Base-by-base conservation (phyloP, 53 echinoderm and acorn worm species). In the Apostichopus leukothele region DNA sequence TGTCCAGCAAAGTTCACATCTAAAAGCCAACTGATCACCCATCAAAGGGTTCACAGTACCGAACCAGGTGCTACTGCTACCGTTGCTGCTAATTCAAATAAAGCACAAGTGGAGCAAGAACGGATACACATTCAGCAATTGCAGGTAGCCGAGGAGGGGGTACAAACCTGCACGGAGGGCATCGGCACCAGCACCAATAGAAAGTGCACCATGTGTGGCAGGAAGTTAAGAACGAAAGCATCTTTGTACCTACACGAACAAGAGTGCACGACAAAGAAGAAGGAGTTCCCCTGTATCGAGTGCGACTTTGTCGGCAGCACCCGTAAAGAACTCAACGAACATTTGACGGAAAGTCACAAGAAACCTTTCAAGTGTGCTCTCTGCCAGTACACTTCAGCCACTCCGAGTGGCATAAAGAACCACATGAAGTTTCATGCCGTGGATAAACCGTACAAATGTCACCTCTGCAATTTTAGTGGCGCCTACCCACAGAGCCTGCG, bases 381-480 rank as follows among this genome's bases (percentile, higher is more conserved):
- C 59, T 97, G 95, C 54, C 84, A 93, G 76, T 95, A 97, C 80
- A 91, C 91, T 21, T 93, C 95, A 54, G 94, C 94, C 7, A 93
- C 95, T n/a, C 90, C 91, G 16, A 97, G 91, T 85, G 98, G 98
- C 14, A 92, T 97, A 74, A 95, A 95, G 88, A 97, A 97, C 84
- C 98, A 97, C 86, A 97, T 95, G 98, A 97, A 97, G 89, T 97
- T 97, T 73, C 98, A 97, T 89, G 89, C 93, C 75, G 89, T 89
- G 8, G 98, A 95, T 73, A 92, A 93, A 76, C 98, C 95, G 9
- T 95, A 97, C 91, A 97, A 97, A 92, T 97, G 98, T 80, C 88
- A 91, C 8, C 76, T 90, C 22, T 97, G 98, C 88, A 93, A 93
- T 81, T 97, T 94, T 83, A 90, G 93, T 16, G 98, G 98, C 14